Base-by-base conservation (phyloP, 2,888 invertebrate genomes). In the Lypha dubia region DNA sequence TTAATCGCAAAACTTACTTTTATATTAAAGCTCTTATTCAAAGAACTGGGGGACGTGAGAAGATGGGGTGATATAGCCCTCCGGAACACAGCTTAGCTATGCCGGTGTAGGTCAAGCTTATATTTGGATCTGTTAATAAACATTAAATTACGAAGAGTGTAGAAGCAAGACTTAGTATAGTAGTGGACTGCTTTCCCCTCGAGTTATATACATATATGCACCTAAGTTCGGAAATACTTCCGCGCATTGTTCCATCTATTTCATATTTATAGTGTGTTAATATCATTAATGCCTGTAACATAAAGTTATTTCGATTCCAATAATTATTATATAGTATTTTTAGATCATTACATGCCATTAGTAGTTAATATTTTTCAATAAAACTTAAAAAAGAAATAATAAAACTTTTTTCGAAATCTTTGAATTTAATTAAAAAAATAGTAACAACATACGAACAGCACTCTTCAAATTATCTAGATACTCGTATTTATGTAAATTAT, bases 381-480 rank as follows among this genome's bases (percentile, higher is more conserved):
- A 44, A 63, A 63, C 44, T 44, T 8, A n/a, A 44, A 44, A n/a
- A n/a, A n/a, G n/a, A 44, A 44, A n/a, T 17, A 3, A 46, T 65
- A 46, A 65, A 28, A 28, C 28, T 28, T 65, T 7, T 11, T 38
- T 8, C 11, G 1, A 41, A 63, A 63, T 11, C 24, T 24, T 46
- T 5, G 17, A 44, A 65, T 46, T 46, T n/a, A 3, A 20, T 38
- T 60, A 20, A 60, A 35, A 22, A 60, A 38, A 8, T 17, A 32
- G 20, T 13, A 35, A 60, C 20, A 13, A n/a, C n/a, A n/a, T n/a
- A n/a, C n/a, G n/a, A n/a, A n/a, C 5, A 49, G 7, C 49, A 49
- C 15, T 46, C 17, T 28, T 65, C 17, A 46, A 1, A 35, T 20
- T 32, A 35, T 53, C 15, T 22, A 35, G 15, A 53, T 49, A 28